Evolutionary conservation across 2,113 vertebrate genomes (phyloP).

Genomic region (Megaptera novaeangliae): DNA sequence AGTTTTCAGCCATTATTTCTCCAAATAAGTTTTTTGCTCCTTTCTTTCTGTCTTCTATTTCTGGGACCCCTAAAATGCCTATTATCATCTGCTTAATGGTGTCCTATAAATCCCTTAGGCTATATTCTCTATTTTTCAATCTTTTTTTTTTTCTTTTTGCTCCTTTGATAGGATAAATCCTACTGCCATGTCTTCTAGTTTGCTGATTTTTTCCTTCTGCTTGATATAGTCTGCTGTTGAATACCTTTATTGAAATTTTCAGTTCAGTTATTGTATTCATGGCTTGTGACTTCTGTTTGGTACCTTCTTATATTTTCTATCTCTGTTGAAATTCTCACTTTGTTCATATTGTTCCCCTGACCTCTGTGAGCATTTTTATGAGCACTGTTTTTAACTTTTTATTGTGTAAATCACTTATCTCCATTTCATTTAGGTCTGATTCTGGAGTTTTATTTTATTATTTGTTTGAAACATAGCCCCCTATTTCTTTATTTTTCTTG

Average conservation of each 20-base stretch:
- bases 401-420: background rate
- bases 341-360: background rate
- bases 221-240: background rate
- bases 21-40: background rate
- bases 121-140: background rate
- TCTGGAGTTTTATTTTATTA: background rate
- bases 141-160: background rate
- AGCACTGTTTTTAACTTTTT: background rate
- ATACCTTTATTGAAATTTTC: background rate
- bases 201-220: background rate
- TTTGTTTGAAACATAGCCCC: background rate
- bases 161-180: background rate
- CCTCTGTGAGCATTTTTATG: background rate
- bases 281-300: background rate
- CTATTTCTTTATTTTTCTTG: background rate
- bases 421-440: background rate
- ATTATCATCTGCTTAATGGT: background rate
- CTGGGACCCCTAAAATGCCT: background rate
- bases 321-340: background rate
- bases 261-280: background rate
- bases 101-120: background rate
- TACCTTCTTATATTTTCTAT: background rate
- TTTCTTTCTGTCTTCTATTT: background rate
- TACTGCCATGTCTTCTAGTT: background rate
- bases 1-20: background rate